These are phyloP conservation scores for Amblyjoppa fuscipennis DNA, from an alignment of 2,888 invertebrate genomes.

Conservation along the genomic window DNA sequence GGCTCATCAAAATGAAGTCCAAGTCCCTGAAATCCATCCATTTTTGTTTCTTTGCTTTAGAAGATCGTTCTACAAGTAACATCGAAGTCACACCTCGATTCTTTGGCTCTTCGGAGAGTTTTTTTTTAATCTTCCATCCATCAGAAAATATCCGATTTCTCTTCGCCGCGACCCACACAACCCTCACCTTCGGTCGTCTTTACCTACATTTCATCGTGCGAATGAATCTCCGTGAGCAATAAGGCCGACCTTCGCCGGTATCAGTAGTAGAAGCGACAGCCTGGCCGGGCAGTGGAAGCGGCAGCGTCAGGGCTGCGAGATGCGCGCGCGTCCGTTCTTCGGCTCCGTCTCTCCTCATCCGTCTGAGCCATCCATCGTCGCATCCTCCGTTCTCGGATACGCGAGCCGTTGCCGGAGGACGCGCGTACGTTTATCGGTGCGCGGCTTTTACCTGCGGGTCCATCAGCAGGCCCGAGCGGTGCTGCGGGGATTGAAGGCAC, in stretches of 20 bases:
- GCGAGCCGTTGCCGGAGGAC: conserved; percentile 42
- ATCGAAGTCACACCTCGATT: not conserved
- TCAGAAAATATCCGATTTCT: not conserved
- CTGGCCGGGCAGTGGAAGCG: not conserved
- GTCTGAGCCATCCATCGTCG: conserved; percentile 22
- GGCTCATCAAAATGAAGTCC: too few species aligned
- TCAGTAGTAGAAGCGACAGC: conserved; percentile 31
- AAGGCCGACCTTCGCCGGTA: conserved; percentile 33
- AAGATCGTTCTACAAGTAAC: not conserved
- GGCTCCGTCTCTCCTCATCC: conserved; percentile 18
- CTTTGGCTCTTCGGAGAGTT: not conserved
- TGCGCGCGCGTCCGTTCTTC: conserved; percentile 17
- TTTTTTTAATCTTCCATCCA: not conserved
- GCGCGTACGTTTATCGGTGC: conserved; percentile 63
- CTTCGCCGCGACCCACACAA: not conserved
- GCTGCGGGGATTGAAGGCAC: conserved; percentile 36
- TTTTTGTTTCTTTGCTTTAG: not conserved
- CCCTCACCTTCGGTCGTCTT: not conserved
- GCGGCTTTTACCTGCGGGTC: conserved; percentile 64
- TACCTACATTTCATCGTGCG: conserved; percentile 12
- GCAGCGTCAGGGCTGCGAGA: not conserved
- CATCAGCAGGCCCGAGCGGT: conserved; percentile 54
- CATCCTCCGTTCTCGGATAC: conserved; percentile 23
- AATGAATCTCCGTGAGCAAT: conserved; percentile 23
- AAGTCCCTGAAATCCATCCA: not conserved